Conservation (phyloP, 2,113 vertebrate species). For the Ranitomeya variabilis region DNA sequence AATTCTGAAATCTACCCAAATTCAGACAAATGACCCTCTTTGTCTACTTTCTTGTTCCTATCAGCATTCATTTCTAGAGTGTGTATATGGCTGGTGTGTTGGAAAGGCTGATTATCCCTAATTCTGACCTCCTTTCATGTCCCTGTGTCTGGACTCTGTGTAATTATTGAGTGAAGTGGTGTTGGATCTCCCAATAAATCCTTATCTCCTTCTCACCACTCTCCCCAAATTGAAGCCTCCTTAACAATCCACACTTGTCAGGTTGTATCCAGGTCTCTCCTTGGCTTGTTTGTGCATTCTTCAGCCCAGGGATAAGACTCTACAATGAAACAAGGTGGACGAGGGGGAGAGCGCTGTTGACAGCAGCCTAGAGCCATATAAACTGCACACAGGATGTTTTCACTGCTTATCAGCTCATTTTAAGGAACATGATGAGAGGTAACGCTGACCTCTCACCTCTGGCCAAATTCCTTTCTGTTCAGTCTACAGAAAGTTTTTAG, state of each 20-base stretch:
- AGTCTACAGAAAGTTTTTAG: slow-evolving; percentile 33
- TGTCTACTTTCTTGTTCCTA: not conserved
- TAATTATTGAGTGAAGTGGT: slow-evolving; percentile 12
- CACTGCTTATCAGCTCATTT: slow-evolving; percentile 82
- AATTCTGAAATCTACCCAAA: too few species aligned
- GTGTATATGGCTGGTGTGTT: not conserved
- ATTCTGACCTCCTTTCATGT: slow-evolving; percentile 1
- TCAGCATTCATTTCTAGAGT: not conserved
- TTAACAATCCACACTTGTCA: slow-evolving; percentile 59
- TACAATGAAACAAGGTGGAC: slow-evolving; percentile 57
- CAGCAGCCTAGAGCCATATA: slow-evolving; percentile 72
- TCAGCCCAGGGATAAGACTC: slow-evolving; percentile 53
- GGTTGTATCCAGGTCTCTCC: slow-evolving; percentile 46
- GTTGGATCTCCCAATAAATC: slow-evolving; percentile 32
- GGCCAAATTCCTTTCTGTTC: slow-evolving; percentile 66
- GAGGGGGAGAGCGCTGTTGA: slow-evolving; percentile 62
- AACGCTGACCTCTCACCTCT: slow-evolving; percentile 82
- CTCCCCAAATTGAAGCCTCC: slow-evolving; percentile 46
- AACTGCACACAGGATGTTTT: slow-evolving; percentile 82
- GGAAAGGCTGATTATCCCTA: not conserved
- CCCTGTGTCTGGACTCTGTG: not conserved
- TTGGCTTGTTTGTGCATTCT: slow-evolving; percentile 66
- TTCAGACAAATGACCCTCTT: not conserved
- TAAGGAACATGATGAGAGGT: slow-evolving; percentile 84
- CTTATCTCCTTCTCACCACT: slow-evolving; percentile 53